Evolutionary conservation across 2,113 vertebrate species (phyloP), one percentile per base, ranked within the genome.

Genomic region (Phrynosoma platyrhinos): DNA sequence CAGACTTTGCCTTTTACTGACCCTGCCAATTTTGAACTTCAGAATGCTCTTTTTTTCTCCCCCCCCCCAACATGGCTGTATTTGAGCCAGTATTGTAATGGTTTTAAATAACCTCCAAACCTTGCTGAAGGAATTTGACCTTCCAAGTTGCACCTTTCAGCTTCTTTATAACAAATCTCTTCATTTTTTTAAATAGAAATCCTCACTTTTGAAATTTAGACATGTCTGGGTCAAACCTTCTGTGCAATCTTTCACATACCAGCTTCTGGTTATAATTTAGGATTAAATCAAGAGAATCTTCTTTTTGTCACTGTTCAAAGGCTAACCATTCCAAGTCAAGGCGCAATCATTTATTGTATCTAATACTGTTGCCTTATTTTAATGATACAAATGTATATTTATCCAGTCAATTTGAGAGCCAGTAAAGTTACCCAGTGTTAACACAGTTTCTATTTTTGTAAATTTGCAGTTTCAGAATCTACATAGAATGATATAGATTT

Each of bases 121-220:
- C 58, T 71, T 81, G 12, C 30, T 79, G 85, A 86, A 53, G 64
- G 62, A 42, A 68, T 82, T 88, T 83, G 72, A 83, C 72, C 42
- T 76, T 83, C n/a, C 62, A 77, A 77, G 21, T 25, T 77, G 53
- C 42, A 66, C 72, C 58, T 83, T 77, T 66, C 42, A 20, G 13
- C 74, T 77, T 68, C 72, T 52, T 76, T 77, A 42, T 52, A 68
- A 76, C 72, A 32, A 83, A 83, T 68, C 80, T 53, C 40, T 72
- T 68, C 21, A 82, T 53, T 88, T 68, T 42, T 2, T 1, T 1
- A 47, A 27, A 18, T 5, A 23, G 23, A 36, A 76, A 36, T 68
- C 55, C 30, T n/a, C 10, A 27, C n/a, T 88, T 76, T 68, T 77
- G n/a, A 82, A 83, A 83, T 83, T 77, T 68, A 86, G 83, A 77